Evolutionary conservation across 92 coral and sea anemone genomes (phyloP), one percentile per base, ranked within the genome.

Genomic region (Virgularia gustaviana): DNA sequence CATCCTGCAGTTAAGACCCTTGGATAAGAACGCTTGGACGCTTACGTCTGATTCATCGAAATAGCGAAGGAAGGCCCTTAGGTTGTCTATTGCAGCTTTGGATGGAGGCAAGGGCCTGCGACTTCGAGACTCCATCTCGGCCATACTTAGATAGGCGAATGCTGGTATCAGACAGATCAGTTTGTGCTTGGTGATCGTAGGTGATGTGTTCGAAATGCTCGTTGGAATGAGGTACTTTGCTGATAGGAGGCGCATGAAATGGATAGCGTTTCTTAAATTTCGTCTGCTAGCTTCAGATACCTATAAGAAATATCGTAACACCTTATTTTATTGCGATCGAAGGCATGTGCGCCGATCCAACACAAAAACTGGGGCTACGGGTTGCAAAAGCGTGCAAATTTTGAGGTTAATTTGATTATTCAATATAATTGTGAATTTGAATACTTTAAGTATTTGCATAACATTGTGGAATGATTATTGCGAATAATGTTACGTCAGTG

Each of bases 191-290:
- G 45, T 42, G 2, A 37, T 56, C 2, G 49, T 79, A 73, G 86
- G 76, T 16, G 55, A 58, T 32, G 51, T 22, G 31, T 52, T 63
- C 9, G 76, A 38, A 0, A 85, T 74, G 72, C 96, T 86, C 57
- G 36, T 79, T 33, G 96, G 96, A 5, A 87, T 83, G 51, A 85
- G 78, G 54, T 89, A 79, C 77, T 86, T 83, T 13, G 75, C 88
- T 2, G 90, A 80, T 12, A 71, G 44, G 0, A 79, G 23, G 11
- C 90, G 60, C 79, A 85, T 41, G 0, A 87, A 65, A 33, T 76
- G 77, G 20, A 86, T 56, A 10, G 83, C 90, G 55, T 80, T 51
- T 55, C 82, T 81, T 28, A 86, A 65, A 34, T 90, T 83, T 11
- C 55, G 12, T 27, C 75, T 58, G 36, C 75, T 49, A 11, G 16